Evolutionary conservation across 2,113 vertebrate species (phyloP), one percentile per base, ranked within the genome.

Genomic region (Phylloscopus trochiloides): DNA sequence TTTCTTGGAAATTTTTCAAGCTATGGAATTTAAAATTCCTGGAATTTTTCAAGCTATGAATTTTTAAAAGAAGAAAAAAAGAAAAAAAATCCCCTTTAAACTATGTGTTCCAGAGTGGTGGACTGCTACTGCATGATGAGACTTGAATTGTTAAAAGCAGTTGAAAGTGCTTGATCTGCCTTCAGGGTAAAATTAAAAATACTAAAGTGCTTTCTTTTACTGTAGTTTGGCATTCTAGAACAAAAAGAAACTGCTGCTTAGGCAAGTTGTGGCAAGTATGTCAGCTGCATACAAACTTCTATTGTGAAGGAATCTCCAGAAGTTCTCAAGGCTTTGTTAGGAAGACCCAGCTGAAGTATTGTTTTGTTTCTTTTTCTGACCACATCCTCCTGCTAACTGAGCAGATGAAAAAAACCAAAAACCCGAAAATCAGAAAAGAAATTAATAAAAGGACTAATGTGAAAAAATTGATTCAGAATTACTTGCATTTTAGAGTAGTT

Each of bases 81-180:
- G 1, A 12, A 34, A 57, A 13, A 15, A 12, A 1, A 12, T 31
- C 17, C 42, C 26, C 22, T 43, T 29, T 50, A 62, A 76, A 76
- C 36, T 70, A 72, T 94, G 36, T 88, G 67, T 92, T 94, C 77
- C 11, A 20, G 67, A 92, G 87, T 15, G n/a, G 76, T 79, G 76
- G 63, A 86, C 91, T 92, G 86, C 62, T 43, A 24, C 88, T 96
- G 78, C 88, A 92, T 26, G 94, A 94, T 82, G 42, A 83, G 67
- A 90, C 97, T 92, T 96, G 97, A 94, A 19, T 89, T 73, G 63
- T 62, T 94, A 75, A 84, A 93, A 96, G 68, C 40, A 91, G 92
- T 94, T 96, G 75, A 47, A 95, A 92, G 52, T 80, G 43, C 80
- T 76, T 93, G 38, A 79, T 96, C 90, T 93, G 45, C 95, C 90